These are phyloP conservation scores for Phasia obesa DNA, from an alignment of 2,888 invertebrate genomes.

Conservation along the genomic window DNA sequence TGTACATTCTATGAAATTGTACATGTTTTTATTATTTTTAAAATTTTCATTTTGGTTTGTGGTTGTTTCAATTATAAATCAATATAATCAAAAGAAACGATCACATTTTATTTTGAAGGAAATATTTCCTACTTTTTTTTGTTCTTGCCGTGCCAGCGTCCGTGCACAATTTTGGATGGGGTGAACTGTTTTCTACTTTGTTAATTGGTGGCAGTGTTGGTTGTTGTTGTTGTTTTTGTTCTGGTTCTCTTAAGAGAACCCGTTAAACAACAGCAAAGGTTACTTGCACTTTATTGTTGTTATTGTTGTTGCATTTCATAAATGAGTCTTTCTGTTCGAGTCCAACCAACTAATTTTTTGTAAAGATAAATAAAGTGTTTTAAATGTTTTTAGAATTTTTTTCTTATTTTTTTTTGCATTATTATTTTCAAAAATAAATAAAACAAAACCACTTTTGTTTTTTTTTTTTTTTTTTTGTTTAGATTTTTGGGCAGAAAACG, in stretches of 20 bases:
- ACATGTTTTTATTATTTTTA: slow-evolving; percentile 58
- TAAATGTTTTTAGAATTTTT: slow-evolving; percentile 56
- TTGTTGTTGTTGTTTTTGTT: slow-evolving; percentile 25
- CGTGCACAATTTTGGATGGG: slow-evolving; percentile 50
- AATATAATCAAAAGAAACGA: slow-evolving; percentile 70
- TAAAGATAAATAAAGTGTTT: slow-evolving; percentile 69
- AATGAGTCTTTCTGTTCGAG: slow-evolving; percentile 27
- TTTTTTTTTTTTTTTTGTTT: background rate
- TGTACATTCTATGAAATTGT: slow-evolving; percentile 44
- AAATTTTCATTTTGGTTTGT: slow-evolving; percentile 48
- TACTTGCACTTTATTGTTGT: slow-evolving; percentile 29
- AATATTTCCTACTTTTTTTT: slow-evolving; percentile 58
- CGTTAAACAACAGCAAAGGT: slow-evolving; percentile 55
- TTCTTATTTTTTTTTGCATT: slow-evolving; percentile 21
- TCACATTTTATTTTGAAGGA: slow-evolving; percentile 68
- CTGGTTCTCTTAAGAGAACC: slow-evolving; percentile 31
- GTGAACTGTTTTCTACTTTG: slow-evolving; percentile 47
- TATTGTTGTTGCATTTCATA: slow-evolving; percentile 52
- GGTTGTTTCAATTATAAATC: slow-evolving; percentile 71
- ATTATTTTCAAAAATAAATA: slow-evolving; percentile 30
- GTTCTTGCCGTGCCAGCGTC: slow-evolving; percentile 34
- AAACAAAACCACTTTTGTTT: background rate
- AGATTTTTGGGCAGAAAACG: slow-evolving; percentile 18
- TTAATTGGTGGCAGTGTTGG: slow-evolving; percentile 47
- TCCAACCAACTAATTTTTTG: slow-evolving; percentile 59